phyloP scores from a whole-genome alignment of 2,113 vertebrate species.

The Gymnobelideus leadbeateri region DNA sequence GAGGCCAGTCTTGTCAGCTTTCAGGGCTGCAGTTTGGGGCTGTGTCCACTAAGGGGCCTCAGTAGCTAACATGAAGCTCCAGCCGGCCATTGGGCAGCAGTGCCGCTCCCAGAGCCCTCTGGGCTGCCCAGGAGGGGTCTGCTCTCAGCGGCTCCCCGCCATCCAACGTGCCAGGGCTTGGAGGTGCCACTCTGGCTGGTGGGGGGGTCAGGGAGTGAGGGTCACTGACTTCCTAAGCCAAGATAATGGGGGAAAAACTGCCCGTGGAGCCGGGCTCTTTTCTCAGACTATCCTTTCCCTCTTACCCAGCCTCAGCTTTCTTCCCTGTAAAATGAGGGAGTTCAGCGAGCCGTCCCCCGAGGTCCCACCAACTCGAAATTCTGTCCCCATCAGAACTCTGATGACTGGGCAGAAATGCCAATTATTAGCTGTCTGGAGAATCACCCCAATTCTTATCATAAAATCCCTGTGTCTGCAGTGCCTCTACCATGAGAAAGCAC shows the following conservation, averaged over 20 bases:
- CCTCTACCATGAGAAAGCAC: background rate
- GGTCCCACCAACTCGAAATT: background rate
- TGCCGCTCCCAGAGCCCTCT: background rate
- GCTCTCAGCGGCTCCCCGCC: no score
- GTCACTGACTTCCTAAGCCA: no score
- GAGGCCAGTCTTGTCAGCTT: background rate
- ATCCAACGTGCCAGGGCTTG: no score
- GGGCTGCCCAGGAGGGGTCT: no score
- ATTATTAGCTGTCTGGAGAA: background rate
- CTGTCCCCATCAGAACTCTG: background rate
- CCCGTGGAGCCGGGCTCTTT: no score
- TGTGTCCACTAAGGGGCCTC: background rate
- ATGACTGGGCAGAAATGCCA: no score
- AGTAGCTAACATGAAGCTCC: background rate
- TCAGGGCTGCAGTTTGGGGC: background rate
- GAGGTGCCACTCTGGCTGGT: accelerated
- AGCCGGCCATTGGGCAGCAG: accelerated
- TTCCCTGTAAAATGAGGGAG: no score
- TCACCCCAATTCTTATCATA: background rate
- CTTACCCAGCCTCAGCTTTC: no score
- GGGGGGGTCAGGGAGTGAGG: no score
- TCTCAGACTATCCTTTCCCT: no score
- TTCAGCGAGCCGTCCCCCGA: no score
- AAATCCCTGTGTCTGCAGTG: background rate
- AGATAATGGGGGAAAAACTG: no score